A percentile compares a stretch with the other conserved stretches of the same genome.
phyloP scores from a whole-genome alignment of 2,888 invertebrate genomes.

The Zeuzera pyrina region DNA sequence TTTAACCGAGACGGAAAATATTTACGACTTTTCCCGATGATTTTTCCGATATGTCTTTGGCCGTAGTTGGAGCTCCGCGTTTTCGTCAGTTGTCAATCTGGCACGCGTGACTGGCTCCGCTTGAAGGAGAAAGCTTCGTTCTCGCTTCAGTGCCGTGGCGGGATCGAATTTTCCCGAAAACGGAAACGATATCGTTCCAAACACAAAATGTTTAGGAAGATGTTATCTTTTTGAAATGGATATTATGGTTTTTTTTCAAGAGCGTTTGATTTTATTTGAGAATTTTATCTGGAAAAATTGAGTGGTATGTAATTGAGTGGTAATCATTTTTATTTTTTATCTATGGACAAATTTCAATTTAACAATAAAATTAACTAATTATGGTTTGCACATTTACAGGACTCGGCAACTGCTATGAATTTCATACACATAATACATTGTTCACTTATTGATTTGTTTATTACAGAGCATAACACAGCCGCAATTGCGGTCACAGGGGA shows the following conservation, averaged over 20 bases:
- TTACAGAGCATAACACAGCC: no score
- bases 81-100: slow-evolving; percentile 57
- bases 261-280: slow-evolving; percentile 9
- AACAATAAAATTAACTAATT: no score
- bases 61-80: slow-evolving; percentile 17
- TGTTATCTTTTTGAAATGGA: slow-evolving; percentile 18
- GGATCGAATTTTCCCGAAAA: slow-evolving; percentile 41
- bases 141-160: slow-evolving; percentile 31
- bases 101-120: slow-evolving; percentile 40
- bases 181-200: slow-evolving; percentile 31
- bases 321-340: no score
- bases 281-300: no score
- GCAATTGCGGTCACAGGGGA: slow-evolving; percentile 21
- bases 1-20: no score
- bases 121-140: slow-evolving; percentile 26
- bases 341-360: no score
- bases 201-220: slow-evolving; percentile 22
- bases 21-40: slow-evolving; percentile 1
- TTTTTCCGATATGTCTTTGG: slow-evolving; percentile 9
- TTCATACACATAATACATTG: no score
- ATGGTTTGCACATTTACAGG: no score
- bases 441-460: no score
- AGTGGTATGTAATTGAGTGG: no score
- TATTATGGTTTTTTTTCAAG: no score
- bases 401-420: no score